A percentile compares a stretch with the other conserved stretches of the same genome.
phyloP scores from a whole-genome alignment of 1,140 invertebrate genomes.

The Chymomyza costata region DNA sequence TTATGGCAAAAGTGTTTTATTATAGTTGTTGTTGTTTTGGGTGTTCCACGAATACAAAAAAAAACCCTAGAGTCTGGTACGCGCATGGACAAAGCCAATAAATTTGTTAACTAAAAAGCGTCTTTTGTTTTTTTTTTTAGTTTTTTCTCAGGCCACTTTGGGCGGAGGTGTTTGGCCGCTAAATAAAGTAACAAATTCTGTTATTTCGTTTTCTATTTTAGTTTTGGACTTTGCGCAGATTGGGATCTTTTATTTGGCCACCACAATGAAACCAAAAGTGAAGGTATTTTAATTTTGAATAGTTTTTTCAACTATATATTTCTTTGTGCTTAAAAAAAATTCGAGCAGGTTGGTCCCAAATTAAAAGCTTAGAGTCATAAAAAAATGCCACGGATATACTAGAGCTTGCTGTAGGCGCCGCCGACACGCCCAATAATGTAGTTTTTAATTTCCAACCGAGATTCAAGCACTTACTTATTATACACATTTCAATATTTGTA shows the following conservation, averaged over 20 bases:
- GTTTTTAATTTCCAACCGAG: no score
- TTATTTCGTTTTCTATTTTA: slow-evolving; percentile 21
- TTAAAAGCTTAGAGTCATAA: slow-evolving; percentile 5
- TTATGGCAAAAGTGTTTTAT: slow-evolving; percentile 9
- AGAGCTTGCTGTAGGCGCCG: no score
- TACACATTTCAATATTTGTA: no score
- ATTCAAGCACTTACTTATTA: no score
- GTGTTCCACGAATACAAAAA: slow-evolving; percentile 25
- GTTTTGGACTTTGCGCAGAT: slow-evolving; percentile 40
- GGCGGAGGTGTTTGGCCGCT: slow-evolving; percentile 44
- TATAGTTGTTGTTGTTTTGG: slow-evolving; percentile 22
- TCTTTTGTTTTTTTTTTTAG: slow-evolving; percentile 45
- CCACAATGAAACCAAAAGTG: slow-evolving; percentile 50
- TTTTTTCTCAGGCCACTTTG: slow-evolving; percentile 39
- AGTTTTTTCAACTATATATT: slow-evolving; percentile 41
- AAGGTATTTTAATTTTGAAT: slow-evolving; percentile 52
- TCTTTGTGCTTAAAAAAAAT: slow-evolving; percentile 10
- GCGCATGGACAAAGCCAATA: slow-evolving; percentile 44
- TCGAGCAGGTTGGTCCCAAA: no score
- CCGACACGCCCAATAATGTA: slow-evolving; percentile 10
- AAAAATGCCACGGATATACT: slow-evolving; percentile 13
- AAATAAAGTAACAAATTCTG: slow-evolving; percentile 38
- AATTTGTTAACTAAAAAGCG: slow-evolving; percentile 36
- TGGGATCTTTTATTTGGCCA: slow-evolving; percentile 46
- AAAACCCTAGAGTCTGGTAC: slow-evolving; percentile 6